Evolutionary conservation across 2,888 invertebrate species (phyloP), one percentile per base, ranked within the genome.

Genomic region (Metacarcinus magister): DNA sequence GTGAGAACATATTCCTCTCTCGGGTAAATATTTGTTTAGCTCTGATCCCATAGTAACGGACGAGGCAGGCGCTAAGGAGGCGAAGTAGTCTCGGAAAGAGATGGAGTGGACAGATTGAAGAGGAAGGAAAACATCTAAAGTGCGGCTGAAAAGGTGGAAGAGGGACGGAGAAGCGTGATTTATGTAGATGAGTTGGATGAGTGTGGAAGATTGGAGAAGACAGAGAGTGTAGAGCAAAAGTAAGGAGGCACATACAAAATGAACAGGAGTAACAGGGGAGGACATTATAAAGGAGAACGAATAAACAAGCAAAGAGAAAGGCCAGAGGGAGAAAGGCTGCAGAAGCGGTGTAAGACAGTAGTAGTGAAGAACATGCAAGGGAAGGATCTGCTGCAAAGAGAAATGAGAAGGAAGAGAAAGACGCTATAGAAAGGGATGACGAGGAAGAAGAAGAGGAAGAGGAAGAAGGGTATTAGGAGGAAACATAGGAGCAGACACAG

Each of bases 41-140:
- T 75, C 75, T 3, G 75, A 28, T 75, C 75, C 75, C 75, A 75
- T 75, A 28, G 8, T 75, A 75, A 75, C 19, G 4, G 28, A 75
- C n/a, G n/a, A 75, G 28, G 75, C 75, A 28, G 75, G 75, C n/a
- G 75, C 75, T n/a, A 28, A 75, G 28, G 67, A 19, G 60, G 60
- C 60, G 8, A 60, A 19, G n/a, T 75, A 75, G 75, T 75, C 75
- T 75, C n/a, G 75, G 75, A 75, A 75, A n/a, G 75, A 75, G 75
- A 23, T 75, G 75, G 8, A 75, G 75, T 75, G 75, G 28, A 28
- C n/a, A 75, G 75, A n/a, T 23, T 75, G 75, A 75, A 75, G 75
- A n/a, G 28, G 23, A 75, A 75, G 75, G 75, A 75, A 75, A 75
- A 28, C 75, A 23, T 75, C 23, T 75, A 75, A 75, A 75, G n/a